phyloP scores from a whole-genome alignment of 2,113 vertebrate species.

The Castor canadensis region DNA sequence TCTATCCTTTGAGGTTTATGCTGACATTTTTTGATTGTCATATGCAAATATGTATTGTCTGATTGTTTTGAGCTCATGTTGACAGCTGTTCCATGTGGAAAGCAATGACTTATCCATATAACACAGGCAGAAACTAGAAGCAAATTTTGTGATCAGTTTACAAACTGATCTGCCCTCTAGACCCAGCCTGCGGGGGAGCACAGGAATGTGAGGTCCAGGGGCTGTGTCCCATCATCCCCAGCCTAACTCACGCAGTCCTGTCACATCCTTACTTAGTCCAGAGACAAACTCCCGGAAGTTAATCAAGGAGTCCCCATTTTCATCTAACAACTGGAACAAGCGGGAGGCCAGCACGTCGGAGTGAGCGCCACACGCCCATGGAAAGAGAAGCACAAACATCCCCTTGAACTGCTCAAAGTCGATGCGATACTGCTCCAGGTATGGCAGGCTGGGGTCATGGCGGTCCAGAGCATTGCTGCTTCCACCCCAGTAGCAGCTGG shows the following conservation, averaged over 20 bases:
- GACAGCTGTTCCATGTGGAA: not conserved
- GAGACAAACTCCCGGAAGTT: slow-evolving; percentile 97
- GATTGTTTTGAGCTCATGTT: not conserved
- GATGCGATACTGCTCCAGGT: slow-evolving; percentile 98
- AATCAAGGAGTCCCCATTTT: slow-evolving; percentile 94
- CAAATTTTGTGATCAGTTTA: not conserved
- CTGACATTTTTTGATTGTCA: not conserved
- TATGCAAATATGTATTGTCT: not conserved
- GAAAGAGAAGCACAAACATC: slow-evolving; percentile 93
- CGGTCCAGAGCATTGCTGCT: slow-evolving; percentile 94
- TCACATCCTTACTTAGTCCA: slow-evolving; percentile 89
- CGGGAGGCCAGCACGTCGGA: slow-evolving; percentile 91
- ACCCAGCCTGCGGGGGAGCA: not conserved
- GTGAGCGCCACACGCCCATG: slow-evolving; percentile 94
- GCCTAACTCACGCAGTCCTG: not conserved
- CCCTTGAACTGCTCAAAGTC: slow-evolving; percentile 97
- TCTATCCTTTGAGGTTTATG: not conserved
- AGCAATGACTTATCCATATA: not conserved
- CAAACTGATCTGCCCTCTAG: not conserved
- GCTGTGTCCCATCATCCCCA: not conserved
- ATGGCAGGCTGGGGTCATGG: slow-evolving; percentile 97
- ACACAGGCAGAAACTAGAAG: not conserved
- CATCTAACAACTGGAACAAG: slow-evolving; percentile 93
- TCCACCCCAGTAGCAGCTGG: slow-evolving; percentile 99
- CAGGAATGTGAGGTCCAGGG: too few relatives aligned